phyloP scores from a whole-genome alignment of 2,797 vertebrate species.

The Semotilus atromaculatus region DNA sequence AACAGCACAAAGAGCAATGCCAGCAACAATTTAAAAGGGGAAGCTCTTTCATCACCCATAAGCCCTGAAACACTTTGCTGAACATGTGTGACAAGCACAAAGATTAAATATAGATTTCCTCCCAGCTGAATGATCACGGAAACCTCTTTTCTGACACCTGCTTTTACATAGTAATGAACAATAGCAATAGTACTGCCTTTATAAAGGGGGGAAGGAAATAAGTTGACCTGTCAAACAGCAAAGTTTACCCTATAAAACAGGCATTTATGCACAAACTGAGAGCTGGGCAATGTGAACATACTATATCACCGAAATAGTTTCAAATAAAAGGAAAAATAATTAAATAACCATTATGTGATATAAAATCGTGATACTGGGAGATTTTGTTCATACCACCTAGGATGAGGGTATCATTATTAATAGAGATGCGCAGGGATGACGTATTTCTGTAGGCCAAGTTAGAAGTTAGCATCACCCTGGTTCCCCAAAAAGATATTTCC shows the following conservation, averaged over 20 bases:
- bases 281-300: too few species aligned
- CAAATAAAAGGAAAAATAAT: background rate
- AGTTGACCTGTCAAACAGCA: background rate
- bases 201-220: background rate
- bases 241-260: background rate
- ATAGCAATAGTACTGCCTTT: background rate
- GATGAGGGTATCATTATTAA: background rate
- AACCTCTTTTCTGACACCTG: slow-evolving; percentile 4
- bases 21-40: slow-evolving; percentile 3
- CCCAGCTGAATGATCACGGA: slow-evolving; percentile 36
- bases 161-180: background rate
- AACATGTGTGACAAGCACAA: slow-evolving; percentile 1
- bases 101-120: slow-evolving; percentile 44
- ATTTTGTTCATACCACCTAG: too few species aligned
- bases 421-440: background rate
- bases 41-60: slow-evolving; percentile 17
- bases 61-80: slow-evolving; percentile 36
- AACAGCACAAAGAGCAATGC: background rate
- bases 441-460: background rate
- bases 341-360: background rate
- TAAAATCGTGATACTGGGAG: too few species aligned
- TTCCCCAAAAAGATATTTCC: too few species aligned
- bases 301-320: background rate
- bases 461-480: background rate
- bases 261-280: too few species aligned